phyloP scores from a whole-genome alignment of 2,888 invertebrate species.

The Herminia tarsipennalis region DNA sequence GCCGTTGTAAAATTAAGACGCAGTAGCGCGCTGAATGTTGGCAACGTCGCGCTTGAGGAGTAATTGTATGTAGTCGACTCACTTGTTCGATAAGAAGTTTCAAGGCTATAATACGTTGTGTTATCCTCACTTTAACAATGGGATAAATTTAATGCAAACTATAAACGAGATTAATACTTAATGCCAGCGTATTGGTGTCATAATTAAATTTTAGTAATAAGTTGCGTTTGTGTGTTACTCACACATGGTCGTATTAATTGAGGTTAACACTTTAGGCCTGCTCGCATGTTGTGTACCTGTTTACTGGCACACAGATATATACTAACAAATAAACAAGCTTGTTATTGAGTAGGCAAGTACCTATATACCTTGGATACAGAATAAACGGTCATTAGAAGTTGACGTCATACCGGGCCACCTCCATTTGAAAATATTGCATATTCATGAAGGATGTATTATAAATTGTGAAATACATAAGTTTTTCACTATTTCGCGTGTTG shows the following conservation, averaged over 20 bases:
- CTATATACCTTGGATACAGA: conserved; percentile 35
- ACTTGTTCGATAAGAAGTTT: conserved; percentile 82
- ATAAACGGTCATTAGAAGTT: conserved; percentile 23
- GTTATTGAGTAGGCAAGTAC: conserved; percentile 41
- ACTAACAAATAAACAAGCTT: conserved; percentile 39
- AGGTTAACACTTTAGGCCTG: conserved; percentile 51
- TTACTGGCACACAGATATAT: conserved; percentile 27
- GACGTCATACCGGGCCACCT: conserved; percentile 17
- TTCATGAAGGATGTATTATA: conserved; percentile 15
- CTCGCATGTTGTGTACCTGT: conserved; percentile 35
- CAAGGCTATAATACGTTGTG: conserved; percentile 75
- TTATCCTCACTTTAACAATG: conserved; percentile 74
- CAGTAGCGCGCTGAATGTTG: conserved; percentile 73
- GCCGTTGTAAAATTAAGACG: conserved; percentile 76
- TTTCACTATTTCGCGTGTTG: conserved; percentile 5
- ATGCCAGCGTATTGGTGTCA: conserved; percentile 47
- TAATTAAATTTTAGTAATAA: conserved; percentile 45
- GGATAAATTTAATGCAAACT: conserved; percentile 61
- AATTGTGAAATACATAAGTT: conserved; percentile 15
- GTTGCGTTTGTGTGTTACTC: conserved; percentile 33
- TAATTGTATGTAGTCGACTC: conserved; percentile 69
- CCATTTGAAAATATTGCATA: conserved; percentile 20
- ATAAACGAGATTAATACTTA: conserved; percentile 56
- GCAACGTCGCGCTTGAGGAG: conserved; percentile 77
- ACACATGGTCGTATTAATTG: conserved; percentile 47